Evolutionary conservation across 1,140 invertebrate species (phyloP), one percentile per base, ranked within the genome.

Genomic region (Telenomus remus): DNA sequence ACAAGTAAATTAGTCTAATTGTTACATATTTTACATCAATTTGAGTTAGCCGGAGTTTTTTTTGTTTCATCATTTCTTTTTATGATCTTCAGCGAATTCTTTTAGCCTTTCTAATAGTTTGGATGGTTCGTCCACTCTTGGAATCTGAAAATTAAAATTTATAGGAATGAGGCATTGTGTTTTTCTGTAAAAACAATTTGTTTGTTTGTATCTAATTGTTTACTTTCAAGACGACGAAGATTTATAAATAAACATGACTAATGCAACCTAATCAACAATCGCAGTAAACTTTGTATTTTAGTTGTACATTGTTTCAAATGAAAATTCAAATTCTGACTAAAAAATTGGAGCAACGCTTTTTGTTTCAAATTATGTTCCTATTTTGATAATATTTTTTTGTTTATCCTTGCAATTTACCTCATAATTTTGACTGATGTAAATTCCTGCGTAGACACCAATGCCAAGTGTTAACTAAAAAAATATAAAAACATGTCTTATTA

Each of bases 341-440:
- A 27, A 1, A 27, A 27, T 27, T 1, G 6, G 6, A 27, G 6
- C n/a, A n/a, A n/a, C n/a, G n/a, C n/a, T n/a, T n/a, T n/a, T n/a
- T n/a, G n/a, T n/a, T n/a, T n/a, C n/a, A n/a, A n/a, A n/a, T n/a
- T n/a, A n/a, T 13, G 10, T 43, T 39, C 35, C 13, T 39, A 8
- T 13, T 12, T 44, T 3, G 13, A 13, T 13, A 13, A 13, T 44
- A 13, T 44, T 14, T 44, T 44, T 44, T 12, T 63, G 19, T 54
- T n/a, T n/a, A n/a, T n/a, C n/a, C n/a, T n/a, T n/a, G n/a, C 15
- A 47, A 39, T 82, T 85, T 90, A 95, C 94, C 89, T 95, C 90
- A 89, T 95, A 95, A 86, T 95, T 95, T 89, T 95, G 94, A 63
- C 91, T 90, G 60, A 95, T 80, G 81, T 95, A 96, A 59, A 95